Percentiles rank a stretch among this genome's conserved stretches.
phyloP scores from a whole-genome alignment of 2,888 invertebrate genomes.

The Zaprionus bogoriensis region DNA sequence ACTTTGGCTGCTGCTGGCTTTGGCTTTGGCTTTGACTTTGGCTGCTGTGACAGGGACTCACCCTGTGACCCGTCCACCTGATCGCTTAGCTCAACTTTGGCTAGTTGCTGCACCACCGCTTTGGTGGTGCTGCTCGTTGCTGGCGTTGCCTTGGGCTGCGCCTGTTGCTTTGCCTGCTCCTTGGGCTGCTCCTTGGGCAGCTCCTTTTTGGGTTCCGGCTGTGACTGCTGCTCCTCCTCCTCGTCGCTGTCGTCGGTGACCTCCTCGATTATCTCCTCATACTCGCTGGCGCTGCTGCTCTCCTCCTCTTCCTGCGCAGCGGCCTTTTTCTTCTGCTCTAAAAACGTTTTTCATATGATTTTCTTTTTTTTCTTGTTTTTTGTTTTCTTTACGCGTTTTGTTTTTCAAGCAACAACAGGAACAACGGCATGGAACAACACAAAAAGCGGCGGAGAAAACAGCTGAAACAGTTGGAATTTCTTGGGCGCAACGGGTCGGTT shows the following conservation, averaged over 20 bases:
- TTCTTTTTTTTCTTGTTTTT: slow-evolving; percentile 2
- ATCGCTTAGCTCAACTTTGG: slow-evolving; percentile 54
- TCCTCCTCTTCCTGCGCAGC: slow-evolving; percentile 66
- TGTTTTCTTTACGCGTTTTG: too few species aligned
- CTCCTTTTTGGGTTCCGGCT: slow-evolving; percentile 29
- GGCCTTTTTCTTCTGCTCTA: slow-evolving; percentile 77
- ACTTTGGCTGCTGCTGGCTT: slow-evolving; percentile 19
- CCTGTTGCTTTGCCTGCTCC: slow-evolving; percentile 11
- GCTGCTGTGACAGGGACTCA: slow-evolving; percentile 87
- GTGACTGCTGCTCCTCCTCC: slow-evolving; percentile 35
- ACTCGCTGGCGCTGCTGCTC: slow-evolving; percentile 81
- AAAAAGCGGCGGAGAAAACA: slow-evolving; percentile 8
- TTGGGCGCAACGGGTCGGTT: slow-evolving; percentile 3
- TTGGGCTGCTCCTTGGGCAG: slow-evolving; percentile 28
- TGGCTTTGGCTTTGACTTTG: slow-evolving; percentile 11
- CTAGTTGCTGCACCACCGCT: slow-evolving; percentile 53
- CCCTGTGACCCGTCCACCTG: slow-evolving; percentile 83
- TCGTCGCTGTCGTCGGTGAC: slow-evolving; percentile 80
- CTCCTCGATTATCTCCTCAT: slow-evolving; percentile 82
- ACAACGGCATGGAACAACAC: slow-evolving; percentile 24
- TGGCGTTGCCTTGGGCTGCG: background rate
- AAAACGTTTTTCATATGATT: slow-evolving; percentile 33
- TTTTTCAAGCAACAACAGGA: slow-evolving; percentile 20
- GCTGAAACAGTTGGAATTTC: slow-evolving; percentile 3
- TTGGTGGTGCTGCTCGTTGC: slow-evolving; percentile 33